These are phyloP conservation scores for Sebastes vulpes DNA, from an alignment of 2,797 vertebrate species.

Conservation along the genomic window DNA sequence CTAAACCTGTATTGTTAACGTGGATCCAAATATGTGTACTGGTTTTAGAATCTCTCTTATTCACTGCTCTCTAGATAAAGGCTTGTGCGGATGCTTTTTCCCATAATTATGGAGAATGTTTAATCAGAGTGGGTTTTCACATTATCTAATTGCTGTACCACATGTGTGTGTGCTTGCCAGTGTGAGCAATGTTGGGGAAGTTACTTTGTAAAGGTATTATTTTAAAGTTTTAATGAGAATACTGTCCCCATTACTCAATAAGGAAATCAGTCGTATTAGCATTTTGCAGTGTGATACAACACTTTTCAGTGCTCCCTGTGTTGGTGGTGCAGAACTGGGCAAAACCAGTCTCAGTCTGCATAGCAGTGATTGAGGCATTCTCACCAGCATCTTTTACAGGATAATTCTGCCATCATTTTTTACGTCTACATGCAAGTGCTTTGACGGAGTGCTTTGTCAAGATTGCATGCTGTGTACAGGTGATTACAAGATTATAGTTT, in stretches of 20 bases:
- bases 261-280: not conserved
- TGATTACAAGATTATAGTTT: not conserved
- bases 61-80: not conserved
- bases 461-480: not conserved
- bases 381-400: not conserved
- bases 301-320: not conserved
- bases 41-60: not conserved
- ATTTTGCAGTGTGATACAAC: not conserved
- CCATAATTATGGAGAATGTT: constrained; percentile 3
- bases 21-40: not conserved
- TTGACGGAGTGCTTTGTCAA: not conserved
- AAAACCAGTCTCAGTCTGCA: not conserved
- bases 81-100: not conserved
- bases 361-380: not conserved
- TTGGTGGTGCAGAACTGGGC: not conserved
- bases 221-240: not conserved
- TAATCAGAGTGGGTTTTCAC: not conserved
- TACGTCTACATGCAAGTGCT: not conserved
- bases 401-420: not conserved
- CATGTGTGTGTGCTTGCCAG: not conserved
- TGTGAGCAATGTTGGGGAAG: not conserved
- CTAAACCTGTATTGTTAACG: not conserved
- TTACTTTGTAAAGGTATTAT: not conserved
- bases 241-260: not conserved
- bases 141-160: not conserved